phyloP scores from a whole-genome alignment of 2,888 invertebrate genomes.

The Ophion ellenae region DNA sequence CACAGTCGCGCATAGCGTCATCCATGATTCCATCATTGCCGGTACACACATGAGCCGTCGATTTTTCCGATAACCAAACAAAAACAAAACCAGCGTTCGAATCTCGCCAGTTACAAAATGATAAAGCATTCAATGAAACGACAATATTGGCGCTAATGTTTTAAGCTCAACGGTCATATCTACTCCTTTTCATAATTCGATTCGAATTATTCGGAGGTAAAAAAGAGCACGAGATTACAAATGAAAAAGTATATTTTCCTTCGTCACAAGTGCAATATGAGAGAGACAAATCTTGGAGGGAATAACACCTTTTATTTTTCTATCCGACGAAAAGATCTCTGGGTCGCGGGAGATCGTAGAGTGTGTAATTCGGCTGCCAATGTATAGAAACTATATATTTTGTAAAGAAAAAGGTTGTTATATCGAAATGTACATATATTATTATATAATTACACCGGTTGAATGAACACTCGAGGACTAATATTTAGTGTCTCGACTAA shows the following conservation, averaged over 20 bases:
- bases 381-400: conserved; percentile 62
- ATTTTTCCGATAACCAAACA: conserved; percentile 20
- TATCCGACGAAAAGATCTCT: conserved; percentile 46
- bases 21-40: conserved; percentile 31
- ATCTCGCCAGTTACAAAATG: conserved; percentile 29
- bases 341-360: conserved; percentile 13
- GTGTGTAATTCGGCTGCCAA: conserved; percentile 57
- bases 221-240: neutral
- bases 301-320: conserved; percentile 51
- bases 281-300: neutral
- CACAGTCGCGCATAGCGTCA: conserved; percentile 26
- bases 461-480: conserved; percentile 65
- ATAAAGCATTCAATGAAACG: neutral
- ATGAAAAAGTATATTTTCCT: conserved; percentile 11
- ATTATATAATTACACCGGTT: conserved; percentile 55
- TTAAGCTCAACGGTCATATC: conserved; percentile 7
- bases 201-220: neutral
- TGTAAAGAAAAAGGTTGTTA: conserved; percentile 61
- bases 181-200: neutral
- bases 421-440: conserved; percentile 65
- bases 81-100: conserved; percentile 37
- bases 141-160: conserved; percentile 6
- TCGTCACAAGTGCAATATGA: conserved; percentile 32
- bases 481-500: conserved; percentile 69
- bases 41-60: conserved; percentile 40